Percentiles rank a stretch among this genome's conserved stretches.
These are phyloP conservation scores for Adelphocoris suturalis DNA, from an alignment of 2,888 invertebrate genomes.

Conservation along the genomic window DNA sequence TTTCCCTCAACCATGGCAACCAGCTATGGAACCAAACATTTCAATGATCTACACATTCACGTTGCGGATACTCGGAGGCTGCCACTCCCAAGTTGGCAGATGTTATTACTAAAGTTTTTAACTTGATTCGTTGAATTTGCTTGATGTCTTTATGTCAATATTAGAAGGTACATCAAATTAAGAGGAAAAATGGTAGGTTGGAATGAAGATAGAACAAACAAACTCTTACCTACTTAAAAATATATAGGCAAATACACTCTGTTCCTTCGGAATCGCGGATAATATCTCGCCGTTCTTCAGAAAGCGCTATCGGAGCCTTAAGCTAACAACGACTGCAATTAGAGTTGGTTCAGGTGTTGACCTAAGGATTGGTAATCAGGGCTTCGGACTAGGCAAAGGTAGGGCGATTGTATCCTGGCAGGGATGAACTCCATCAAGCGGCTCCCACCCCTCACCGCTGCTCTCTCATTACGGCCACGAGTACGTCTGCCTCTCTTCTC, in stretches of 20 bases:
- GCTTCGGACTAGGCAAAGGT: conserved; percentile 7
- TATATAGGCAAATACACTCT: not conserved
- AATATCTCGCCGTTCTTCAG: conserved; percentile 22
- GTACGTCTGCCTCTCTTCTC: not conserved
- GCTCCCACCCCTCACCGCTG: not conserved
- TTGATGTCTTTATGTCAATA: too few relatives aligned
- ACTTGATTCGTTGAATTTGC: too few relatives aligned
- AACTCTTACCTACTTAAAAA: not conserved
- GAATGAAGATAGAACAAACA: not conserved
- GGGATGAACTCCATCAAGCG: conserved; percentile 37
- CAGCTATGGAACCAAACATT: too few relatives aligned
- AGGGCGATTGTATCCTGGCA: conserved; percentile 19
- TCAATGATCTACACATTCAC: too few relatives aligned
- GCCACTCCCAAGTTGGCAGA: too few relatives aligned
- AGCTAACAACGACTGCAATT: conserved; percentile 52
- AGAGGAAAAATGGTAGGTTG: not conserved
- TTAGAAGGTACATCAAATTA: too few relatives aligned
- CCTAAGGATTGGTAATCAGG: conserved; percentile 48
- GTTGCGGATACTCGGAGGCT: too few relatives aligned
- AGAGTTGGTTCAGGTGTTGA: conserved; percentile 54
- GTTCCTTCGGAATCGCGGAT: not conserved
- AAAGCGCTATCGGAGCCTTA: conserved; percentile 23
- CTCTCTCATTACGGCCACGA: conserved; percentile 34
- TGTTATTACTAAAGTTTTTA: too few relatives aligned
- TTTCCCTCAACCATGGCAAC: too few relatives aligned